phyloP scores from a whole-genome alignment of 2,888 invertebrate species.

The Molorchus minor region DNA sequence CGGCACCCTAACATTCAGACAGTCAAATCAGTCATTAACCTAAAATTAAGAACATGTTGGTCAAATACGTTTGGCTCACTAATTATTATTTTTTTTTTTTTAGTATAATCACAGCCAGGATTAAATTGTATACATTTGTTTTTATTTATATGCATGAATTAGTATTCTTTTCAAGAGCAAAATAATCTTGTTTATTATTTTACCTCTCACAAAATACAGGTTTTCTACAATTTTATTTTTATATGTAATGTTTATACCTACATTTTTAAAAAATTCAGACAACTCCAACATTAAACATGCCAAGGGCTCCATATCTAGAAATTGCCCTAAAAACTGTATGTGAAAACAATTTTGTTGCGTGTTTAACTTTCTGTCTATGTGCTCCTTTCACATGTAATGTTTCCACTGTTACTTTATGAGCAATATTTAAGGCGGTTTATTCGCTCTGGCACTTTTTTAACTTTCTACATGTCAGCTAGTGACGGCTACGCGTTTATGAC shows the following conservation, averaged over 20 bases:
- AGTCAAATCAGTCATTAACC: conserved; percentile 22
- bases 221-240: too few species aligned
- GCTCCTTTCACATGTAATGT: conserved; percentile 15
- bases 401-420: conserved; percentile 26
- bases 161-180: too few species aligned
- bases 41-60: conserved; percentile 37
- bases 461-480: too few species aligned
- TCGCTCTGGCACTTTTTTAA: too few species aligned
- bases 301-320: conserved; percentile 32
- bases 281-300: conserved; percentile 31
- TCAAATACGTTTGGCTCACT: background rate
- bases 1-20: conserved; percentile 18
- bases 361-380: conserved; percentile 36
- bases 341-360: conserved; percentile 43
- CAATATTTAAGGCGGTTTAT: conserved; percentile 36
- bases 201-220: too few species aligned
- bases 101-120: too few species aligned
- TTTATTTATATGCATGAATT: too few species aligned
- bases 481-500: too few species aligned
- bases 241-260: conserved; percentile 39
- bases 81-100: too few species aligned
- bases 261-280: conserved; percentile 39
- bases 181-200: too few species aligned
- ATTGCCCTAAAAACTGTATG: conserved; percentile 40
- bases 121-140: too few species aligned